Conservation (phyloP, 1,140 invertebrate species). For the Meloidogyne hapla region DNA sequence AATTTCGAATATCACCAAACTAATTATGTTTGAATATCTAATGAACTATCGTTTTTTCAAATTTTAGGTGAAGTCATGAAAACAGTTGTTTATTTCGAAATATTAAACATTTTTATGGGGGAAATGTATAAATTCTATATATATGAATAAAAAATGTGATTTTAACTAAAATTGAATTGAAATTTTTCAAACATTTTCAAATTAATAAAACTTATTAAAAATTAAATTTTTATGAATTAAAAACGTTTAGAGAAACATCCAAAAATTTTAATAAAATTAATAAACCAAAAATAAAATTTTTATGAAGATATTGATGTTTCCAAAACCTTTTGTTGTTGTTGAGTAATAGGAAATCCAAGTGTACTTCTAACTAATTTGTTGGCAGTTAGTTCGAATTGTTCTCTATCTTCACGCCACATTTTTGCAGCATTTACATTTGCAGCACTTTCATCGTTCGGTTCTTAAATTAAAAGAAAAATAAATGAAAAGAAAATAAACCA, state of each 20-base stretch:
- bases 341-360: conserved; percentile 67
- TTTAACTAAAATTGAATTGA: too few species aligned
- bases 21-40: too few species aligned
- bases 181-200: too few species aligned
- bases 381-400: conserved; percentile 89
- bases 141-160: too few species aligned
- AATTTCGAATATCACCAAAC: background rate
- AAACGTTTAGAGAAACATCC: background rate
- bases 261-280: background rate
- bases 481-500: conserved; percentile 67
- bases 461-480: conserved; percentile 67
- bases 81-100: background rate
- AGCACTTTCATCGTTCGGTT: conserved; percentile 98
- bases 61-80: too few species aligned
- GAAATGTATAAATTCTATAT: too few species aligned
- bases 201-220: too few species aligned
- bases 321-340: conserved; percentile 2
- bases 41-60: too few species aligned
- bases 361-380: conserved; percentile 87
- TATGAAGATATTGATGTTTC: background rate
- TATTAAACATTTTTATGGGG: too few species aligned
- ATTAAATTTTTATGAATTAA: too few species aligned
- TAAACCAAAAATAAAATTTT: background rate
- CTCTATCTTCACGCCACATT: conserved; percentile 94
- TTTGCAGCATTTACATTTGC: conserved; percentile 99